Base-by-base conservation (phyloP, 1,140 invertebrate genomes). In the Nymphalis io region DNA sequence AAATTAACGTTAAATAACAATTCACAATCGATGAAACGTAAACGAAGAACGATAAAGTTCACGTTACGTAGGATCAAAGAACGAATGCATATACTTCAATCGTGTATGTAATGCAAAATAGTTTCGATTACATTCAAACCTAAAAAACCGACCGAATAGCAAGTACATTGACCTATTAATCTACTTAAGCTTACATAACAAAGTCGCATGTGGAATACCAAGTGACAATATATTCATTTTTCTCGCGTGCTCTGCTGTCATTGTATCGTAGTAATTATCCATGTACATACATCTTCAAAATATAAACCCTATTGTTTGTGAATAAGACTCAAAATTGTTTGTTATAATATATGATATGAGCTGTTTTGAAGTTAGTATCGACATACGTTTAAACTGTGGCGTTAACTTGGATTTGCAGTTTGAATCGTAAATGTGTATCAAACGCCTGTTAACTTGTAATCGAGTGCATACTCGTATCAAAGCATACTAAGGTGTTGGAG, bases 131-230 rank as follows among this genome's bases (percentile, higher is more conserved):
- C 75, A 78, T 60, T 68, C 59, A 44, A 72, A 60, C 63, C 59
- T 77, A 61, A 80, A 79, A 75, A 79, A 46, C 51, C 75, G 61
- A 64, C 51, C 78, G 71, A 79, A 84, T 80, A 81, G 59, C 70
- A 78, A 82, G 82, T 82, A 82, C 82, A 74, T 84, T 83, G 85
- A 84, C 85, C 83, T 64, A 88, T 75, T 86, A 83, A 85, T 82
- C 84, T 78, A 88, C 77, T 83, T 85, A 70, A 58, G 39, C 77
- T 88, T 88, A 86, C 85, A 83, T 86, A 86, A 88, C 67, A 76
- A 60, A 33, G 48, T 63, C 74, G 74, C 73, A 63, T 68, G 23
- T 23, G 60, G 83, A 85, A 87, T 85, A 83, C 61, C 63, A 84
- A 87, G 62, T 74, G 67, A 69, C 69, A 67, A 76, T 78, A 73